These are phyloP conservation scores for Scolopax rusticola DNA, from an alignment of 2,797 vertebrate genomes.

Conservation along the genomic window DNA sequence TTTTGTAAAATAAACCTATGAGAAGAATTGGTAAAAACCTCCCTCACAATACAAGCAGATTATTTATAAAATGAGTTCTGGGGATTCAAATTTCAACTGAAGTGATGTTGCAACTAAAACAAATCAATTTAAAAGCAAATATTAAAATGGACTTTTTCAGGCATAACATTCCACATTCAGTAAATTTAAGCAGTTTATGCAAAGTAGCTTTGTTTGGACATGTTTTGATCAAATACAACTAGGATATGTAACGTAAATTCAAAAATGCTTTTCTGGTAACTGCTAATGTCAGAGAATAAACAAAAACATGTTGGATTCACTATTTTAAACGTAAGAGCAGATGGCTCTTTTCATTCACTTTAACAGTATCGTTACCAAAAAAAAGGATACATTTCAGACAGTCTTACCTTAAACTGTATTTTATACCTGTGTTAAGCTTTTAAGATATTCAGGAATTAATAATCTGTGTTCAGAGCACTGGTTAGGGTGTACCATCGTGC, in stretches of 20 bases:
- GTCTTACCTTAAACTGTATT: background rate
- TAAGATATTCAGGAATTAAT: background rate
- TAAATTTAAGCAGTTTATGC: background rate
- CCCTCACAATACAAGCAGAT: background rate
- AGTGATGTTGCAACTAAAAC: background rate
- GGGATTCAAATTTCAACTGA: background rate
- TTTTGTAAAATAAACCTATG: background rate
- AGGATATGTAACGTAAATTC: background rate
- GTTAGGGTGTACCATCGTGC: background rate
- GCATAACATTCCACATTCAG: background rate
- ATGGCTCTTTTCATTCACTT: background rate
- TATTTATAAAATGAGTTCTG: background rate
- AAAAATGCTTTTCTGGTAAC: background rate
- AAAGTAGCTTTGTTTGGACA: background rate
- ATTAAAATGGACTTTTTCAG: background rate
- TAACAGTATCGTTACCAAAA: background rate
- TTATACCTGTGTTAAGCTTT: background rate
- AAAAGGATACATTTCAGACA: background rate
- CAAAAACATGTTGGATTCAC: background rate
- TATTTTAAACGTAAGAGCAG: background rate
- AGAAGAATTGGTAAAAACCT: background rate
- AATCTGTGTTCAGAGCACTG: background rate
- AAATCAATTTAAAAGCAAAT: background rate
- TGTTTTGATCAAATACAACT: background rate
- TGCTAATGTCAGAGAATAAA: background rate